Conservation (phyloP, 2,888 invertebrate genomes). For the Eutolmus rufibarbis region DNA sequence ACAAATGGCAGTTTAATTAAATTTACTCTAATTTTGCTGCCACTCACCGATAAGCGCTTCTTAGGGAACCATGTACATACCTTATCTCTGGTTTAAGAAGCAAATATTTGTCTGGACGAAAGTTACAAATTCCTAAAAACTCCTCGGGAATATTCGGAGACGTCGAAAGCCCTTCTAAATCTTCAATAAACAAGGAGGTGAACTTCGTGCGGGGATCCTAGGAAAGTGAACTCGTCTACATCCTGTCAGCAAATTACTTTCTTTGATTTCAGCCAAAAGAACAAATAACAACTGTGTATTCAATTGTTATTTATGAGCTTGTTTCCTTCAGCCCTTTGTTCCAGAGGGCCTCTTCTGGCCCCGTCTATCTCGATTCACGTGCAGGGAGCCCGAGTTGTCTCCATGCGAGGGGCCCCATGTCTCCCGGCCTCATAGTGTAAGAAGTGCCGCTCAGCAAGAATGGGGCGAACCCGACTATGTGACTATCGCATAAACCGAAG, state of each 20-base stretch:
- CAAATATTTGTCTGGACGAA: slow-evolving; percentile 7
- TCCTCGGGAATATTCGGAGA: neutral
- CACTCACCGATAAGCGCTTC: neutral
- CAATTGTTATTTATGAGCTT: slow-evolving; percentile 39
- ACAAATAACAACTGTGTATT: slow-evolving; percentile 32
- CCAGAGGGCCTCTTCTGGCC: neutral
- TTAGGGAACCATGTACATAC: neutral
- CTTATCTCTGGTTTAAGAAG: neutral
- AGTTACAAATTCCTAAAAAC: neutral
- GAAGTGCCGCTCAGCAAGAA: slow-evolving; percentile 28
- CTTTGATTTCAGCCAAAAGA: slow-evolving; percentile 38
- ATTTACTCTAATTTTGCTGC: neutral
- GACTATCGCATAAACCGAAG: neutral
- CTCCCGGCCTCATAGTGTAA: neutral
- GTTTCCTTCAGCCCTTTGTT: slow-evolving; percentile 3
- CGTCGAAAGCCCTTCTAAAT: neutral
- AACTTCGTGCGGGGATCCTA: neutral
- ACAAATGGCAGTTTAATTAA: neutral
- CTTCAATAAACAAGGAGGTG: slow-evolving; percentile 19
- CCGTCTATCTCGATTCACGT: neutral
- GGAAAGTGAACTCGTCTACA: slow-evolving; percentile 5
- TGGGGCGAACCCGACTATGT: neutral
- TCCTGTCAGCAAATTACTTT: slow-evolving; percentile 38
- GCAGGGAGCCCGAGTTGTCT: neutral
- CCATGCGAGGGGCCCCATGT: neutral